Conservation (phyloP, 2,888 invertebrate species). For the Macaria notata region DNA sequence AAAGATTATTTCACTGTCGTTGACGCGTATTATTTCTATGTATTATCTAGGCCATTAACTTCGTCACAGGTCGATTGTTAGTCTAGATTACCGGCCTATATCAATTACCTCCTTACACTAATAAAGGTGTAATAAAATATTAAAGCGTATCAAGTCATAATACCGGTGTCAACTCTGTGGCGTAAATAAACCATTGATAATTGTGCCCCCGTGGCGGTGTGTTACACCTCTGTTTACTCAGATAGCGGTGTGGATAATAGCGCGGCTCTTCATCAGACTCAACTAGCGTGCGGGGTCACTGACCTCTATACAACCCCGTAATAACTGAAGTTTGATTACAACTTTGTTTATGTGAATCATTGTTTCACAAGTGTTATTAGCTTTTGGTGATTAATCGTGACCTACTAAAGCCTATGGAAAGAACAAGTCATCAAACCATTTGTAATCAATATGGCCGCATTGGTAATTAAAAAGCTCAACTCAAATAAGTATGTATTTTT, state of each 20-base stretch:
- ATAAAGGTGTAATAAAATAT: neutral
- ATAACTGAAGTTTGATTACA: neutral
- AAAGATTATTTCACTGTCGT: too few species aligned
- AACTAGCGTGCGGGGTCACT: constrained; percentile 1
- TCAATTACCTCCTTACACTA: constrained; percentile 2
- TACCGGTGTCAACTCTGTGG: constrained; percentile 18
- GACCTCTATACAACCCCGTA: neutral
- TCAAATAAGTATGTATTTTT: too few species aligned
- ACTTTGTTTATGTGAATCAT: neutral
- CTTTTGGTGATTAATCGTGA: too few species aligned
- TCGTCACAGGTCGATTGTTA: too few species aligned
- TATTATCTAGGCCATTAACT: too few species aligned
- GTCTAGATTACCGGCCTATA: neutral
- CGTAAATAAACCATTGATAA: constrained; percentile 15
- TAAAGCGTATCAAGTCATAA: constrained; percentile 8
- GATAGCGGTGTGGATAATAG: constrained; percentile 12
- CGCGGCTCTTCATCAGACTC: constrained; percentile 8
- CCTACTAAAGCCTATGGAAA: too few species aligned
- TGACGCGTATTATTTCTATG: too few species aligned
- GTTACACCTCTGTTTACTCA: constrained; percentile 13
- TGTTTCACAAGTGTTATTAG: too few species aligned
- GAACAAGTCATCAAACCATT: too few species aligned
- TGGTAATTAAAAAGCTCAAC: too few species aligned
- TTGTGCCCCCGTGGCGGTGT: constrained; percentile 3
- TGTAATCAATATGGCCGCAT: too few species aligned